These are phyloP conservation scores for Tinamus major DNA, from an alignment of 2,797 vertebrate species.

Conservation along the genomic window DNA sequence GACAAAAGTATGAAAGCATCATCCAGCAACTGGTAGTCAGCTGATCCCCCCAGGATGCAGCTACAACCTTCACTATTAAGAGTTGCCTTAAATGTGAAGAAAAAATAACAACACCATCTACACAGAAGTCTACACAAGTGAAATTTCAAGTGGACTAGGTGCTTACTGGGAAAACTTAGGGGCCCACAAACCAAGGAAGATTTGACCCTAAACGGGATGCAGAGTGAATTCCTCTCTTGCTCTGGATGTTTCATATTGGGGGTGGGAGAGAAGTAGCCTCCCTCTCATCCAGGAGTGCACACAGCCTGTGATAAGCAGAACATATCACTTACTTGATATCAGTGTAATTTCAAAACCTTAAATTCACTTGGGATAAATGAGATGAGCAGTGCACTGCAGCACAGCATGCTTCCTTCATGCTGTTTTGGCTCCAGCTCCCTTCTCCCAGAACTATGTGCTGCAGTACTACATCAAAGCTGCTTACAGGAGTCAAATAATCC, in stretches of 20 bases:
- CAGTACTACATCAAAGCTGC: not conserved
- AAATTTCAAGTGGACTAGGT: not conserved
- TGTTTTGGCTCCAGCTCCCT: not conserved
- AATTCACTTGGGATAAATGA: not conserved
- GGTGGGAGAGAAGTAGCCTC: not conserved
- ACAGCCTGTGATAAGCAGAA: not conserved
- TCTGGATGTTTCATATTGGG: rapidly evolving
- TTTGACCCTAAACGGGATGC: not conserved
- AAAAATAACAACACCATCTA: no score
- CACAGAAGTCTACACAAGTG: not conserved
- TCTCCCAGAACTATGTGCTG: not conserved
- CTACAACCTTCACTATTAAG: not conserved
- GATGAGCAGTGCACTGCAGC: not conserved
- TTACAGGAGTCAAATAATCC: not conserved
- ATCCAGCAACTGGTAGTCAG: not conserved
- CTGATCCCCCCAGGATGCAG: not conserved
- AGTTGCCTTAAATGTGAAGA: not conserved
- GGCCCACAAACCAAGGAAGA: not conserved
- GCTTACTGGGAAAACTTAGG: not conserved
- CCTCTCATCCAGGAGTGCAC: not conserved
- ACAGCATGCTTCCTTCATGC: not conserved
- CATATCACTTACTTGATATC: not conserved
- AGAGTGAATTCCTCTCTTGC: not conserved
- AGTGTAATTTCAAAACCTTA: not conserved
- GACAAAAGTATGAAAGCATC: not conserved